Evolutionary conservation across 2,888 invertebrate species (phyloP), one percentile per base, ranked within the genome.

Genomic region (Drosophila melanocephala): DNA sequence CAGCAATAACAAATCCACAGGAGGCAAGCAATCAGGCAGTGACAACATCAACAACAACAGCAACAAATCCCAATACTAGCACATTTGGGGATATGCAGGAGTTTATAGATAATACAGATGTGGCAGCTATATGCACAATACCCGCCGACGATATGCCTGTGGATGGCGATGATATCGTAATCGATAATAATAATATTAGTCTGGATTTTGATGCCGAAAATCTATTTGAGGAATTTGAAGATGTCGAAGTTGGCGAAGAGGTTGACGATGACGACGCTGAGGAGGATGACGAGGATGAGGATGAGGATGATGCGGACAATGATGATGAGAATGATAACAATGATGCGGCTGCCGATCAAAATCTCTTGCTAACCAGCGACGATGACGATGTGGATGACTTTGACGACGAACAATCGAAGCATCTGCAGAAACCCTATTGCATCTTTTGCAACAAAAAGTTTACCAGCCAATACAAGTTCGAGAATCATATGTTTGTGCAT

Each of bases 401-500:
- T 59, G 85, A 89, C 47, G 81, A 90, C 55, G 91, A 90, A 30
- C 90, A 90, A 51, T 82, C 89, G 2, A 79, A 77, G 58, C 76
- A 81, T 77, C 50, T 78, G 16, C 91, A 87, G 51, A 90, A 90
- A 60, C 88, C 91, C 2, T 91, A 79, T 69, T 91, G 91, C 51
- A 81, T 85, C 1, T 83, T 84, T 52, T 91, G 91, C 63, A 89
- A 90, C 57, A 90, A 87, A 47, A 81, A 87, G 62, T 91, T 91
- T 47, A 82, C 88, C 26, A 91, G 91, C 55, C 90, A 92, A 66
- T 92, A 91, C 77, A 91, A 91, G 42, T 92, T 92, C 52, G 92
- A 92, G 67, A 92, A 92, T 80, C 92, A 92, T 60, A 92, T 92
- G 92, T 92, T 92, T 69, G 68, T 92, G 22, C 92, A 92, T 75